These are phyloP conservation scores for Brachionus koreanus DNA, from an alignment of 1,140 invertebrate genomes.

Conservation along the genomic window DNA sequence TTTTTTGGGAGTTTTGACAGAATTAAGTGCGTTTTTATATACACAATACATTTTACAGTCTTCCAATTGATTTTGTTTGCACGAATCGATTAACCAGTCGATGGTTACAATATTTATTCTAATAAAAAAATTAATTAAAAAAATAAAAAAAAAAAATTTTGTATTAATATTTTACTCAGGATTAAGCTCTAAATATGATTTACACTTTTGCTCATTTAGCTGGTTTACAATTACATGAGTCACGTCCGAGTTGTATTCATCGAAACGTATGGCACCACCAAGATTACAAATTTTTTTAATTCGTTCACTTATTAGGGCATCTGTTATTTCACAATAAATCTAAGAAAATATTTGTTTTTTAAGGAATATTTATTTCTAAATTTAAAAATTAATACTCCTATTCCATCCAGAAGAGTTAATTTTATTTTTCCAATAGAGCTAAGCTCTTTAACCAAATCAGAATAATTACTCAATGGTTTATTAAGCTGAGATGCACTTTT, in stretches of 20 bases:
- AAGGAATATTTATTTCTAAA: neutral
- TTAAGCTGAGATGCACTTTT: neutral
- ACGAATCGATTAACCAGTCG: constrained; percentile 35
- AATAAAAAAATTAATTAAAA: neutral
- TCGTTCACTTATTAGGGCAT: constrained; percentile 2
- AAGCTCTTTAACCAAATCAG: constrained; percentile 7
- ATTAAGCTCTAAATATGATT: constrained; percentile 34
- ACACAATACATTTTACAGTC: constrained; percentile 42
- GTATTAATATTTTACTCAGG: no score
- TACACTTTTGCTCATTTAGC: constrained; percentile 28
- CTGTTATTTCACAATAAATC: constrained; percentile 41
- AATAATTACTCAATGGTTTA: constrained; percentile 27
- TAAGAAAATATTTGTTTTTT: neutral
- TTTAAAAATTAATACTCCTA: neutral
- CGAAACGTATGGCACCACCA: constrained; percentile 35
- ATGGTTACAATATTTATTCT: constrained; percentile 41
- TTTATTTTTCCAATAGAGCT: constrained; percentile 43
- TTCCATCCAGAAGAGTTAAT: constrained; percentile 23
- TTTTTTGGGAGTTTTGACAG: constrained; percentile 40
- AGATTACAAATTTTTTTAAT: constrained; percentile 39
- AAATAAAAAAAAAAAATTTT: neutral
- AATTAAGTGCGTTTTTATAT: constrained; percentile 35
- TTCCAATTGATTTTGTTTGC: constrained; percentile 43
- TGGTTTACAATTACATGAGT: constrained; percentile 43
- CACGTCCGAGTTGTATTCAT: constrained; percentile 37